Base-by-base conservation (phyloP, 30 jellyfish, hydroid and myxozoan genomes). In the Sanderia malayensis region DNA sequence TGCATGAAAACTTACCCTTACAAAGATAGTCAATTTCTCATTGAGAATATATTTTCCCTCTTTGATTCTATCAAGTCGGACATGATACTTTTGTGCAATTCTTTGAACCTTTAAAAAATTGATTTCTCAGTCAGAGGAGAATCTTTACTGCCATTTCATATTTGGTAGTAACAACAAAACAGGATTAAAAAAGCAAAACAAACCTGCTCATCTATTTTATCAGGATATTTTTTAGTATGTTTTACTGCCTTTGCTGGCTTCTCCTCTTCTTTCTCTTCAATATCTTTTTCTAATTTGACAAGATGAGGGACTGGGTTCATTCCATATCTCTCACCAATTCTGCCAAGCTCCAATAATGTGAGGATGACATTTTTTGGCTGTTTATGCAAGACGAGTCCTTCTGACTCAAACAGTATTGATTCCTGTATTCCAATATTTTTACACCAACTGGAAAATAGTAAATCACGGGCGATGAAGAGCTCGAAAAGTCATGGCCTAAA, bases 11-110 rank as follows among this genome's bases (percentile, higher is more conserved):
- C 96, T 25, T 80, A 87, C 96, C 49, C 96, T 44, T 28, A 87
- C 90, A 37, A 87, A 73, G 4, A 87, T 69, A 6, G 90, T 71
- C 19, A 63, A 61, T 68, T 80, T 80, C 19, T 72, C 90, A 67
- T 87, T 74, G 20, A 87, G 82, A 32, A 87, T 65, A 64, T 87
- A 87, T 53, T 87, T 87, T 27, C 96, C 96, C 31, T 71, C 95
- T 22, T 73, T 65, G 63, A 87, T 46, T 49, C 86, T 80, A 57
- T 73, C 80, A 19, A 87, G 73, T 20, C 59, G 29, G n/a, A 87
- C 94, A 29, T 80, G 71, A 49, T 87, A 69, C 46, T 87, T 80
- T 31, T 24, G 30, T 8, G 95, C 94, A 30, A 69, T 33, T 13
- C 82, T 37, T 41, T 65, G 89, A 2, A 87, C 96, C 96, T 87